A percentile compares a stretch with the other conserved stretches of the same genome.
Conservation (phyloP, 2,797 vertebrate species). For the Nasua narica region DNA sequence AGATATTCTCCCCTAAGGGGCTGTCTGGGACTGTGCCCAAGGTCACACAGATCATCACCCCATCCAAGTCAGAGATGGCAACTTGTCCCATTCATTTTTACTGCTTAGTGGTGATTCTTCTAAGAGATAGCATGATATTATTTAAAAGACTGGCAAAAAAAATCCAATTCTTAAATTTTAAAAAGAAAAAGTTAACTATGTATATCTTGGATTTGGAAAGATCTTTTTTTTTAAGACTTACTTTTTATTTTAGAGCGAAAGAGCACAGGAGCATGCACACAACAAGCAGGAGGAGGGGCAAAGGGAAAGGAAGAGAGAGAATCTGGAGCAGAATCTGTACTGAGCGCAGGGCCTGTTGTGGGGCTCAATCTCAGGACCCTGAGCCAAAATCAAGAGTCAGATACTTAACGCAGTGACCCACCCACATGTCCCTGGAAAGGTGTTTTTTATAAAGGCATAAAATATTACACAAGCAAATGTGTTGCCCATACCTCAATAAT, state of each 20-base stretch:
- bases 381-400: neutral
- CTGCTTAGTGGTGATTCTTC: neutral
- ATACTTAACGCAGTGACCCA: neutral
- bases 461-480: neutral
- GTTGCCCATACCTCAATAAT: neutral
- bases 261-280: accelerated
- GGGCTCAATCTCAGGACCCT: neutral
- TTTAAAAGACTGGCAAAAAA: neutral
- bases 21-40: neutral
- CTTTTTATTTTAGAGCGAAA: neutral
- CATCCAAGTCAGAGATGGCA: neutral
- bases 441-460: neutral
- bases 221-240: neutral
- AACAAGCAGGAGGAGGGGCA: neutral
- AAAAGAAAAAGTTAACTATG: neutral
- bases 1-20: neutral
- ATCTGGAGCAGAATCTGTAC: neutral
- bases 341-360: neutral
- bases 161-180: neutral
- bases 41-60: neutral
- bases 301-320: neutral
- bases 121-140: neutral
- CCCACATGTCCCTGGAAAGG: neutral
- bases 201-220: neutral
- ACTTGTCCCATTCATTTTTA: neutral